Evolutionary conservation across 2,113 vertebrate species (phyloP), one percentile per base, ranked within the genome.

Genomic region (Clarias gariepinus): DNA sequence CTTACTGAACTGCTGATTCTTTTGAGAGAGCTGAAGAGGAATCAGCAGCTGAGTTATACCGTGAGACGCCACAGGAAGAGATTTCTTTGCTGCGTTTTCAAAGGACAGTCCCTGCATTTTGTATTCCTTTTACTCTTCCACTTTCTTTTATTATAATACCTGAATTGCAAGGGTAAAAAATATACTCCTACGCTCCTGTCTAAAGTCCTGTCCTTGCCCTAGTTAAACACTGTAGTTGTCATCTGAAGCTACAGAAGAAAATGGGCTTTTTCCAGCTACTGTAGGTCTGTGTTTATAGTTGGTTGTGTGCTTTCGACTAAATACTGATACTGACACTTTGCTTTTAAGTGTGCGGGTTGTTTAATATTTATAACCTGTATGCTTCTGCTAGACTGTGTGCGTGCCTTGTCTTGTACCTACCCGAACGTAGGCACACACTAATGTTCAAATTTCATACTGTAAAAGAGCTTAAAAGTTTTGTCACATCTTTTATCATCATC

Each of bases 61-160:
- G 55, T 73, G 87, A 81, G 52, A 73, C 53, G 52, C 58, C n/a
- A 77, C 28, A 64, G 66, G 66, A 78, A 78, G 82, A 53, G 55
- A 73, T 88, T 53, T 47, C 52, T 73, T 77, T 73, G 21, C 77
- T 60, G 74, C 28, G 0, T 81, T 89, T 89, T 89, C 88, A 89
- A 90, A 90, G 84, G 63, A 81, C 64, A 82, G 47, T 77, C 64
- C 57, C 21, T 81, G 66, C 71, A 85, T 86, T n/a, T 53, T 30
- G 63, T 55, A 53, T 88, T 78, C 77, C 69, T 87, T 69, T 83
- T 41, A 61, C 81, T 81, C 12, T 82, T 79, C 74, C 36, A 77
- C 23, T 58, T 81, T 78, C 81, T 64, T 52, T 77, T 69, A 64
- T 73, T 41, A 71, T 68, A 47, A 74, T 76, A 36, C 60, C 73